Base-by-base conservation (phyloP, 2,888 invertebrate species). In the Volucella bombylans region DNA sequence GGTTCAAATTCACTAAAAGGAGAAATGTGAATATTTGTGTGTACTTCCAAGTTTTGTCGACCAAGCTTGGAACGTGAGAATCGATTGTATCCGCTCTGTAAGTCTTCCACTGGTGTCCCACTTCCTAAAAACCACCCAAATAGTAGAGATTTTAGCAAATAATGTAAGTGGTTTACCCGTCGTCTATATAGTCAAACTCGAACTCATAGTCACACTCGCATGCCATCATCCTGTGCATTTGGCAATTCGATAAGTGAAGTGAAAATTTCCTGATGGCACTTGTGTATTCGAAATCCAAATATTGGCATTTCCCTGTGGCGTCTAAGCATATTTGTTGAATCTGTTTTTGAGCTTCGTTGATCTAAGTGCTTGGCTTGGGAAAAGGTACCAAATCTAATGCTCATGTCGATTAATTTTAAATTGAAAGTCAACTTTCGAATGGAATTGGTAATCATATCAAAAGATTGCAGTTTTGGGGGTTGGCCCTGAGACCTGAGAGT, bases 201-300 rank as follows among this genome's bases (percentile, higher is more conserved):
- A 10, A n/a, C 10, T 45, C 3, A n/a, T 10, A 12, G 45, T 11
- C 12, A 45, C 45, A 45, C n/a, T 45, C 12, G 45, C 8, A 45
- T 11, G 12, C 12, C 39, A 8, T 18, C 18, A 8, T 62, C 82
- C 59, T 71, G 74, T 80, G 74, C 80, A 76, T 71, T 71, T 71
- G 65, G 74, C 83, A 80, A 80, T 71, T 80, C 74, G 71, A 61
- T 80, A 74, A 71, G 80, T 74, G 69, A 74, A 74, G 83, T 74
- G 80, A 74, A 80, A 74, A 80, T 83, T 71, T 80, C 71, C 83
- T 55, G 59, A 80, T 76, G 83, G 74, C 83, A 80, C 74, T 83
- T 54, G 59, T 65, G 80, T 59, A 74, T 76, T 31, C 65, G 65
- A 67, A 80, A 83, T 69, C 69, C 71, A 83, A 83, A 83, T 65